Evolutionary conservation across 2,113 vertebrate species (phyloP), one percentile per base, ranked within the genome.

Genomic region (Paedocypris sp.): DNA sequence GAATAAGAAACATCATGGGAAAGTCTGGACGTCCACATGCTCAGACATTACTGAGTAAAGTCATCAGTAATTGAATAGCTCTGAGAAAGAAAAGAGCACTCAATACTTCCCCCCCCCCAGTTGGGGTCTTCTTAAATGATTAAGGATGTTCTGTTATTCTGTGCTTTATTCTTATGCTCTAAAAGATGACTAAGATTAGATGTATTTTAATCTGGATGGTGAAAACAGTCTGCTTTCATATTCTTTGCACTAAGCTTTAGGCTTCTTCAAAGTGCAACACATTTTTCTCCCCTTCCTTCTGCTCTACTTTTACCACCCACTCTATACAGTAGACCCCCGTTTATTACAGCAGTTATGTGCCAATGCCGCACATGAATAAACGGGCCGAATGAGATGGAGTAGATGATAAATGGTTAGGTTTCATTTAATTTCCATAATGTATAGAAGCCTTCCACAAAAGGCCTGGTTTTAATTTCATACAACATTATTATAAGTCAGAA

Each of bases 71-170:
- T 83, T 83, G 43, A 18, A 23, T 79, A 72, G 73, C 63, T 70
- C 18, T 54, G 31, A n/a, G n/a, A n/a, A n/a, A n/a, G 60, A 83
- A 87, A 87, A 86, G 85, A 89, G 86, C 84, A 18, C 56, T 73
- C 20, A 59, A 72, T 77, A 80, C 74, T 80, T 82, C 79, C 80
- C 64, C 42, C 78, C 82, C 73, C 49, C 77, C 81, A 72, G 73
- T 52, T 79, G 65, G 53, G 79, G 81, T 82, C 80, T 73, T 79
- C 80, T 82, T 86, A 77, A 28, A 64, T 47, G 83, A 89, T 87
- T 85, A 83, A 83, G 82, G 80, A 80, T 73, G 79, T 80, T 78
- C 81, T 79, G 66, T 77, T 86, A 75, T 61, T 70, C 77, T 2
- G 1, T 3, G 6, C 31, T 53, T 26, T 47, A 68, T 79, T 77